Evolutionary conservation across 2,113 vertebrate species (phyloP).

Genomic region (Romanogobio albipinnatus): DNA sequence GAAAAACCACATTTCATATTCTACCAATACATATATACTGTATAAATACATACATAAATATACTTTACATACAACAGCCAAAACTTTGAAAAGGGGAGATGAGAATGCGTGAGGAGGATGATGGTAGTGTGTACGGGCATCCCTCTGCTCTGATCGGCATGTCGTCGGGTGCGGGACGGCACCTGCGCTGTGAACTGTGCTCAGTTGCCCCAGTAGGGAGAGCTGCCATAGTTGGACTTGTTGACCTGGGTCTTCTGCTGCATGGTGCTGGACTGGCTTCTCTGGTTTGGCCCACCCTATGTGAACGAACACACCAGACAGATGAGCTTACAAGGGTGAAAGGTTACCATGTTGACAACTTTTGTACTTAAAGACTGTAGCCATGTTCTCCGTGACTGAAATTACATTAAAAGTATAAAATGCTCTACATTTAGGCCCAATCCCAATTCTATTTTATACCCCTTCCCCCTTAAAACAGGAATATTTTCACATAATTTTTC

Average conservation of each 20-base stretch:
- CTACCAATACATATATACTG: constrained; percentile 86
- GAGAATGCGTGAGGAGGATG: constrained; percentile 70
- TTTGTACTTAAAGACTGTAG: not conserved
- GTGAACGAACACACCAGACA: not conserved
- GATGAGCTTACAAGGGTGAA: not conserved
- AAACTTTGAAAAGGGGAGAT: constrained; percentile 81
- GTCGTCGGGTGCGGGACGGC: constrained; percentile 33
- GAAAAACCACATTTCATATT: constrained; percentile 81
- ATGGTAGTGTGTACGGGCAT: constrained; percentile 65
- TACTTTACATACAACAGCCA: constrained; percentile 86
- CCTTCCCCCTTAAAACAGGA: too few species aligned
- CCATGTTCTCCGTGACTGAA: not conserved
- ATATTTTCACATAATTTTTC: too few species aligned
- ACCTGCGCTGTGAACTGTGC: constrained; percentile 30
- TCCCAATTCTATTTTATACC: too few species aligned
- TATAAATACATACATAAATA: constrained; percentile 87
- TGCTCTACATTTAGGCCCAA: not conserved
- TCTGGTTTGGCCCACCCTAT: constrained; percentile 90
- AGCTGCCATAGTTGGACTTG: constrained; percentile 98
- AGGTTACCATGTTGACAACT: not conserved
- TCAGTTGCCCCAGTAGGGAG: constrained; percentile 97
- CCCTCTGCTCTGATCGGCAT: constrained; percentile 62
- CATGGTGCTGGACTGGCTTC: constrained; percentile 93
- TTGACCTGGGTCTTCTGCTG: constrained; percentile 98
- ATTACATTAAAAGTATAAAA: not conserved